Percentiles rank a stretch among this genome's conserved stretches.
Evolutionary conservation across 2,113 vertebrate species (phyloP).

Genomic region (Takifugu flavidus): DNA sequence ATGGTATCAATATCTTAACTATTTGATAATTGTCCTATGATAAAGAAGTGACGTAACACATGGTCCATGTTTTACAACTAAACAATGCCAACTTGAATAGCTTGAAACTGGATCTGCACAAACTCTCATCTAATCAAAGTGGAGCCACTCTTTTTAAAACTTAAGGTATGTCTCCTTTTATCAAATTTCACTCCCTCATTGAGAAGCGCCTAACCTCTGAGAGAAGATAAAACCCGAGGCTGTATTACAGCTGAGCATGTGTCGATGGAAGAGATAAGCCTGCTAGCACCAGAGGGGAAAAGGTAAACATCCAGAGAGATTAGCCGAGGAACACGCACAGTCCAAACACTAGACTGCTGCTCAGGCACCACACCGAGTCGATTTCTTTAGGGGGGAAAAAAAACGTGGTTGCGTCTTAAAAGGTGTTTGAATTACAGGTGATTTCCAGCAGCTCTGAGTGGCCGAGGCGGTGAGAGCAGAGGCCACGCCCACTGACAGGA

Average conservation of each 20-base stretch:
- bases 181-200: constrained; percentile 39
- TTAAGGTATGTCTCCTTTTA: constrained; percentile 14
- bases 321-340: constrained; percentile 52
- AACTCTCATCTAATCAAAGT: too few relatives aligned
- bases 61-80: too few relatives aligned
- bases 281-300: constrained; percentile 28
- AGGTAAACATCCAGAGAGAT: constrained; percentile 64
- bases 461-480: constrained; percentile 1
- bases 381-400: constrained; percentile 23
- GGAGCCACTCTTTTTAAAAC: too few relatives aligned
- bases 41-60: too few relatives aligned
- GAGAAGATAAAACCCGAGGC: constrained; percentile 47
- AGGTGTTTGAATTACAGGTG: too few relatives aligned
- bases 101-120: too few relatives aligned
- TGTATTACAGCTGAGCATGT: constrained; percentile 34
- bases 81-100: too few relatives aligned
- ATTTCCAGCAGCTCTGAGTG: too few relatives aligned
- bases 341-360: constrained; percentile 44
- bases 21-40: too few relatives aligned
- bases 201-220: constrained; percentile 27
- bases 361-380: constrained; percentile 10
- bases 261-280: constrained; percentile 54
- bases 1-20: too few relatives aligned
- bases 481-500: constrained; percentile 11
- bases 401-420: neutral